These are phyloP conservation scores for Meghimatium bilineatum DNA, from an alignment of 2,888 invertebrate species.

Conservation along the genomic window DNA sequence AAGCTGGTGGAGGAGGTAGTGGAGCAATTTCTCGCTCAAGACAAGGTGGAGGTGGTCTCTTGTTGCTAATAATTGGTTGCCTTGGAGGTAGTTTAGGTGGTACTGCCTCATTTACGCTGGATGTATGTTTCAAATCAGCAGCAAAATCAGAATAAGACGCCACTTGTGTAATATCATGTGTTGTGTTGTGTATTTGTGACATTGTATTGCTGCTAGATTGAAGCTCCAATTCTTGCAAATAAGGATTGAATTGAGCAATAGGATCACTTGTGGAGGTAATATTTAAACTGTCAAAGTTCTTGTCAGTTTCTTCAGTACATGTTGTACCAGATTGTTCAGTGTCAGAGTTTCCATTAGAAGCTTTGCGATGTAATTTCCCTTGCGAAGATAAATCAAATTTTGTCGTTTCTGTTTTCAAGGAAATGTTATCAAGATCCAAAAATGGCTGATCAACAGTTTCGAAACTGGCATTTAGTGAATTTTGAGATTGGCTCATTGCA, in stretches of 20 bases:
- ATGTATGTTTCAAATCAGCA: conserved; percentile 3
- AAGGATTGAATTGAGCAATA: not conserved
- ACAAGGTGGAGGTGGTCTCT: not conserved
- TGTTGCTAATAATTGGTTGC: conserved; percentile 33
- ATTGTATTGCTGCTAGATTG: not conserved
- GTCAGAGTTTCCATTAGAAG: not conserved
- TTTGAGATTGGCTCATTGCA: conserved; percentile 31
- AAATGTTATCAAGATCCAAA: not conserved
- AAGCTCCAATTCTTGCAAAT: not conserved
- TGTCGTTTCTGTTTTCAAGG: not conserved
- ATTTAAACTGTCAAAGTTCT: not conserved
- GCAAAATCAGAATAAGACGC: conserved; percentile 7
- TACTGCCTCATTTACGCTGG: not conserved
- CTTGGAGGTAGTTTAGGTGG: conserved; percentile 39
- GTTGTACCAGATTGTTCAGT: not conserved
- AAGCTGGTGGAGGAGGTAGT: conserved; percentile 31
- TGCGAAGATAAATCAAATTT: not conserved
- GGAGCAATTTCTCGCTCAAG: conserved; percentile 31
- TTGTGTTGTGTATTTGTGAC: not conserved
- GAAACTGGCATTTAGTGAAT: conserved; percentile 33
- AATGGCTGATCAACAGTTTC: conserved; percentile 18
- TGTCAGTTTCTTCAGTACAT: not conserved
- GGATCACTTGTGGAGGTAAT: not conserved
- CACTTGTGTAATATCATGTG: not conserved
- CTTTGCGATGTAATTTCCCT: too few relatives aligned